Evolutionary conservation across 2,797 vertebrate species (phyloP).

Genomic region (Limosa lapponica): DNA sequence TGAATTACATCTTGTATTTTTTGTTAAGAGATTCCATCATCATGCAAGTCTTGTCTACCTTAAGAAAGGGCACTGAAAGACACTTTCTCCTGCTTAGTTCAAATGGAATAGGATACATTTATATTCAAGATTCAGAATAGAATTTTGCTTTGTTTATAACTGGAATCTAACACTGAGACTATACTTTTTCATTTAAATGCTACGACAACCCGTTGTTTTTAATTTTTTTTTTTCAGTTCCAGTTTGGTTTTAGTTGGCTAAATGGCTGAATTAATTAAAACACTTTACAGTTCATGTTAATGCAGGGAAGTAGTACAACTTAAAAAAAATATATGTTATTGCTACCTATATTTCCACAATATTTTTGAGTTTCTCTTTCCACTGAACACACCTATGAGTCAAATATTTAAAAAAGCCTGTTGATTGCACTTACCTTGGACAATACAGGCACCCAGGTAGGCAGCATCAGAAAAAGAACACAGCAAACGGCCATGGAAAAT

Average conservation of each 20-base stretch:
- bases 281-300: background rate
- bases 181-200: background rate
- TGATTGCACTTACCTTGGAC: constrained; percentile 86
- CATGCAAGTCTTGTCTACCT: background rate
- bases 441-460: constrained; percentile 93
- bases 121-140: background rate
- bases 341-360: background rate
- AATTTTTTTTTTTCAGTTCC: background rate
- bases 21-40: background rate
- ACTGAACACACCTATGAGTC: background rate
- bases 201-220: background rate
- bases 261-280: background rate
- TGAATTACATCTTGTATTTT: background rate
- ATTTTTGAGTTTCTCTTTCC: background rate
- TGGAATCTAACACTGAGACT: background rate
- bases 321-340: background rate
- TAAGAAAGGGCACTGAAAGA: background rate
- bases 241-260: background rate
- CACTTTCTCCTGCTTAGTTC: background rate
- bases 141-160: background rate
- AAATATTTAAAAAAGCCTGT: background rate
- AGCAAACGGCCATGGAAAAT: constrained; percentile 96
- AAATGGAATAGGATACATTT: background rate
- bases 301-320: background rate
- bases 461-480: constrained; percentile 94